These are phyloP conservation scores for Disparrhopalites patrizii DNA, from an alignment of 2,888 invertebrate genomes.

Conservation along the genomic window DNA sequence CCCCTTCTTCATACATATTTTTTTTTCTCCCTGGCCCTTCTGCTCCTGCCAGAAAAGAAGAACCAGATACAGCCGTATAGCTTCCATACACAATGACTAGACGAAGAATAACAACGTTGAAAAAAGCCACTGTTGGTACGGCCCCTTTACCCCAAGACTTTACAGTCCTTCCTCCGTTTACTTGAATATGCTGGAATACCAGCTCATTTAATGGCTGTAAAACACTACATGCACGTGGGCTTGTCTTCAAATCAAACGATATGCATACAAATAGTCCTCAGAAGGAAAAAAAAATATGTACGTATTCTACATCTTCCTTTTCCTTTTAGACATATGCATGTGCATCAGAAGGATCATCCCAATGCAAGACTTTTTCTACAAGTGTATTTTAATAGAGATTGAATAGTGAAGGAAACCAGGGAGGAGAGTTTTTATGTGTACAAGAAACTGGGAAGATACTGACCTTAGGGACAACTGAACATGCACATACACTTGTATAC, in stretches of 20 bases:
- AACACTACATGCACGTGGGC: too few species aligned
- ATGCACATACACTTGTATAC: background rate
- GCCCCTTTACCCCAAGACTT: too few species aligned
- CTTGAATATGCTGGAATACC: too few species aligned
- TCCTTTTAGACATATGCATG: background rate
- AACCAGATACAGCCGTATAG: conserved; percentile 15
- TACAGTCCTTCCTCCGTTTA: too few species aligned
- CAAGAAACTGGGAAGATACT: too few species aligned
- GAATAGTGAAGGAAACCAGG: background rate
- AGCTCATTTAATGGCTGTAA: too few species aligned
- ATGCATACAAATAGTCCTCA: background rate
- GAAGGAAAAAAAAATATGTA: background rate
- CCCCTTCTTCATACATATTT: conserved; percentile 22
- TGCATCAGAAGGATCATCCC: background rate
- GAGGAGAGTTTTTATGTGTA: too few species aligned
- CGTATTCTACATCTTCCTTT: background rate
- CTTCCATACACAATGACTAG: too few species aligned
- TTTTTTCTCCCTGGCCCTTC: background rate
- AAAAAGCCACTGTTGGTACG: too few species aligned
- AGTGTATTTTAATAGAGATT: background rate
- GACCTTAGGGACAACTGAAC: background rate
- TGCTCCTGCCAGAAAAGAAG: background rate
- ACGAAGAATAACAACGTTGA: too few species aligned
- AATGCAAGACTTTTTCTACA: background rate
- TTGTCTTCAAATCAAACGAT: too few species aligned